phyloP scores from a whole-genome alignment of 2,888 invertebrate genomes.

The Chymomyza procnemis region DNA sequence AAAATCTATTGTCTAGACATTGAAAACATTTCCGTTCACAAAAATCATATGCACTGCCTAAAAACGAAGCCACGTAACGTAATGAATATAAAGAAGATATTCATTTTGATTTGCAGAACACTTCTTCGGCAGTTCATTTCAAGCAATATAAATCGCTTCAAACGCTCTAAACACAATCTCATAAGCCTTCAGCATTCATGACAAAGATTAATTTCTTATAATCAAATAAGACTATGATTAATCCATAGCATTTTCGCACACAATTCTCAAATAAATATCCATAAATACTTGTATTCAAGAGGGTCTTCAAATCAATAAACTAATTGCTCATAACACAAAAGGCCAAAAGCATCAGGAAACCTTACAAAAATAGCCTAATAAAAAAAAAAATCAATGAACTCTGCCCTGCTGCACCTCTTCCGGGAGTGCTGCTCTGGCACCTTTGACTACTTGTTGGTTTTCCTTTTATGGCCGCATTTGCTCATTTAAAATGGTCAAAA shows the following conservation, averaged over 20 bases:
- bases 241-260: not conserved
- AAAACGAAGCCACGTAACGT: no score
- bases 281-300: slow-evolving; percentile 27
- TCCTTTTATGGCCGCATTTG: slow-evolving; percentile 29
- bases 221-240: not conserved
- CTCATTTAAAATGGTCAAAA: slow-evolving; percentile 34
- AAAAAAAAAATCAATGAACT: slow-evolving; percentile 57
- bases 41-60: no score
- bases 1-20: no score
- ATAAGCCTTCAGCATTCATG: not conserved
- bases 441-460: not conserved
- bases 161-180: no score
- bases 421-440: not conserved
- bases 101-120: no score
- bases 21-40: no score
- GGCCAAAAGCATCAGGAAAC: slow-evolving; percentile 19
- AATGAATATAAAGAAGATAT: no score
- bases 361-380: slow-evolving; percentile 53
- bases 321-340: slow-evolving; percentile 21
- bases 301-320: slow-evolving; percentile 42
- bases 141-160: no score
- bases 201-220: not conserved
- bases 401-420: not conserved
- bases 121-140: no score
- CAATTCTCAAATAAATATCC: not conserved